These are phyloP conservation scores for Lacerta viridis DNA, from an alignment of 2,797 vertebrate species.

Conservation along the genomic window DNA sequence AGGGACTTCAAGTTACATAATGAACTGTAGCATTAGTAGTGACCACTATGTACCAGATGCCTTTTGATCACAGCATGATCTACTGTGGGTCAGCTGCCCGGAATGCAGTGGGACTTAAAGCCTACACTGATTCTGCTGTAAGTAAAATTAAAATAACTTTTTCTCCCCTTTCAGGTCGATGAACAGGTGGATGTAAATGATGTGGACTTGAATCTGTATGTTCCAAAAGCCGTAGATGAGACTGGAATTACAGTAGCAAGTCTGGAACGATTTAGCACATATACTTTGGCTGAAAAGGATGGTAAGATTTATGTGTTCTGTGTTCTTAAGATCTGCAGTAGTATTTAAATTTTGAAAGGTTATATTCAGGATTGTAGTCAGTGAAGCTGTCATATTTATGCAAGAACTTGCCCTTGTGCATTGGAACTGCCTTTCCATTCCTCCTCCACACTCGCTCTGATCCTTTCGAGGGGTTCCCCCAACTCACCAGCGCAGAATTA, in stretches of 20 bases:
- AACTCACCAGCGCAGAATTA: too few relatives aligned
- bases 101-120: background rate
- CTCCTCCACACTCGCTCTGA: too few relatives aligned
- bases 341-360: background rate
- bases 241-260: constrained; percentile 94
- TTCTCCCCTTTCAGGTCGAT: constrained; percentile 75
- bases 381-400: too few relatives aligned
- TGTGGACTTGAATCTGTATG: constrained; percentile 91
- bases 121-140: background rate
- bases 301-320: constrained; percentile 80
- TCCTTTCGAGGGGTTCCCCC: too few relatives aligned
- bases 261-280: constrained; percentile 89
- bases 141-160: background rate
- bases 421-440: too few relatives aligned
- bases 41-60: background rate
- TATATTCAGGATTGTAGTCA: too few relatives aligned
- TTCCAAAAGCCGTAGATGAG: constrained; percentile 93
- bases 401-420: too few relatives aligned
- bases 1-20: background rate
- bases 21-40: too few relatives aligned
- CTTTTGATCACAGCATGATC: too few relatives aligned
- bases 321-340: background rate
- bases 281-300: constrained; percentile 78
- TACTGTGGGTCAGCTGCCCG: background rate
- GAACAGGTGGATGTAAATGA: constrained; percentile 85